phyloP scores from a whole-genome alignment of 2,113 vertebrate species.

The Hipposideros armiger region DNA sequence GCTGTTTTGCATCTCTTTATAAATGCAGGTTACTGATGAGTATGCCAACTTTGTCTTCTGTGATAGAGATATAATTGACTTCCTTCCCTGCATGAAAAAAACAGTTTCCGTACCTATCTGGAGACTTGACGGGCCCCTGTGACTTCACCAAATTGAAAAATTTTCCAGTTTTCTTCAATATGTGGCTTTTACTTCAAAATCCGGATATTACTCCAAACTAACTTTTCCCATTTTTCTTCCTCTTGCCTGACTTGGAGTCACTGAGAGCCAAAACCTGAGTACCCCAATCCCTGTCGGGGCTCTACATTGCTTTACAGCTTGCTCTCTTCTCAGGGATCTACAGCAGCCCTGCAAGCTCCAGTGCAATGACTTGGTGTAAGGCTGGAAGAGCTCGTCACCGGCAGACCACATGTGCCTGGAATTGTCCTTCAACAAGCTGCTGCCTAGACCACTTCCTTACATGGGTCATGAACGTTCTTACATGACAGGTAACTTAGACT shows the following conservation, averaged over 20 bases:
- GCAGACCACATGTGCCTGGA: background rate
- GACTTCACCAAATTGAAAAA: background rate
- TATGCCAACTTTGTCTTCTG: conserved; percentile 9
- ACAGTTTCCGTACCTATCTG: background rate
- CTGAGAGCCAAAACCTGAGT: background rate
- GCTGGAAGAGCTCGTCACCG: background rate
- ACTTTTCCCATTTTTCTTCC: conserved; percentile 25
- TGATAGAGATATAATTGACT: conserved; percentile 14
- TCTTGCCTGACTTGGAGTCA: background rate
- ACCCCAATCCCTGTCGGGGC: background rate
- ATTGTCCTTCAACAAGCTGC: background rate
- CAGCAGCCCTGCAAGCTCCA: background rate
- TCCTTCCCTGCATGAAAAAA: conserved; percentile 3
- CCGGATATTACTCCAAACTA: background rate
- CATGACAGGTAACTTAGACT: background rate
- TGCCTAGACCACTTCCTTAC: background rate
- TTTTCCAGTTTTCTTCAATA: conserved; percentile 12
- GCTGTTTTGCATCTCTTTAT: background rate
- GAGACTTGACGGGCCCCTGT: background rate
- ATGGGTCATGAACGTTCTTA: background rate
- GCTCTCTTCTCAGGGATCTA: background rate
- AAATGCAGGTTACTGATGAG: conserved; percentile 7
- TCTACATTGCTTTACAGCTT: background rate
- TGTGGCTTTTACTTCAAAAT: background rate
- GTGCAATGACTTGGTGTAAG: background rate